These are phyloP conservation scores for Carcharodon carcharias DNA, from an alignment of 2,797 vertebrate species.

Conservation along the genomic window DNA sequence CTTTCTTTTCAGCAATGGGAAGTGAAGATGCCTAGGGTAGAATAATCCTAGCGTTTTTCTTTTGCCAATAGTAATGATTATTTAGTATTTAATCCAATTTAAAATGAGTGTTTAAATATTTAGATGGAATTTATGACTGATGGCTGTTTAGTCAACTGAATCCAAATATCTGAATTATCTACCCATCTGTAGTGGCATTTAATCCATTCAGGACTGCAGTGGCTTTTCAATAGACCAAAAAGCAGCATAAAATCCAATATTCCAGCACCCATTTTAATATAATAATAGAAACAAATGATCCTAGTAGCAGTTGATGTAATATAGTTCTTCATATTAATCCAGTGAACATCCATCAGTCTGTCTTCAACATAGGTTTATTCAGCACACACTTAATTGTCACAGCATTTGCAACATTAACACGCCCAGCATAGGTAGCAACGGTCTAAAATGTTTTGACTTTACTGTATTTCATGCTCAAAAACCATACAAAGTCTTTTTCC, in stretches of 20 bases:
- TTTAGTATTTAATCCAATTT: not conserved
- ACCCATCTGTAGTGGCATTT: not conserved
- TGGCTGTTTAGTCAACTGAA: not conserved
- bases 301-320: too few relatives aligned
- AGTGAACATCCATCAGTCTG: too few relatives aligned
- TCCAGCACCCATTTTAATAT: not conserved
- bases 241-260: not conserved
- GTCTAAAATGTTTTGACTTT: not conserved
- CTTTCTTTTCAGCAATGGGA: not conserved
- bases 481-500: not conserved
- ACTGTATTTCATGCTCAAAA: not conserved
- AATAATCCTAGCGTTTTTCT: not conserved
- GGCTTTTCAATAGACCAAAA: not conserved
- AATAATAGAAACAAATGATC: not conserved
- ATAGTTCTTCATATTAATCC: not conserved
- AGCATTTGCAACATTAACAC: too few relatives aligned
- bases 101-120: not conserved
- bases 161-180: not conserved
- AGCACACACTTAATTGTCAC: too few relatives aligned
- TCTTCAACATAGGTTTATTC: too few relatives aligned
- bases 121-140: not conserved
- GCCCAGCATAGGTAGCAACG: not conserved
- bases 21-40: not conserved
- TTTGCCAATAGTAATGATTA: not conserved
- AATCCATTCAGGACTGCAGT: not conserved